Conservation (phyloP, 2,797 vertebrate genomes). For the Eurystomus glaucurus region DNA sequence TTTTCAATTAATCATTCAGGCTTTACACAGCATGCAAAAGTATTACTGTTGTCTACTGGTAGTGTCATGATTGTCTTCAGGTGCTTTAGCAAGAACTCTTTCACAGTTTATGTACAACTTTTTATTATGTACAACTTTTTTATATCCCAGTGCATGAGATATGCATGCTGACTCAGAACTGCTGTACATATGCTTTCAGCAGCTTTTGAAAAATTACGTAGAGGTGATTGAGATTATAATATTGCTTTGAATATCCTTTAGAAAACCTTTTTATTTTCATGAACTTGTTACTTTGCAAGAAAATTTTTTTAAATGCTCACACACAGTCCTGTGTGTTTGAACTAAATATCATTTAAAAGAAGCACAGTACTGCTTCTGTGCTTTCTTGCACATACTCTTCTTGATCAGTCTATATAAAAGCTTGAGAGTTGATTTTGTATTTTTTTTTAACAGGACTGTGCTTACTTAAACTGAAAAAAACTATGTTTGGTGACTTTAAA, state of each 20-base stretch:
- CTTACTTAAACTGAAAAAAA: background rate
- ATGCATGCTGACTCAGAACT: background rate
- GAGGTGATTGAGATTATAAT: background rate
- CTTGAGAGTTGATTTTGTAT: background rate
- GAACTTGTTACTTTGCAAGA: background rate
- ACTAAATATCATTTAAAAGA: background rate
- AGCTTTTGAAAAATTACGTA: background rate
- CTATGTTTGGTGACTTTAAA: background rate
- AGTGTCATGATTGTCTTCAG: background rate
- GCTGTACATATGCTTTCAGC: background rate
- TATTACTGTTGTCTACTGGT: background rate
- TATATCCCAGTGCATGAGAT: background rate
- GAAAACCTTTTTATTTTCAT: background rate
- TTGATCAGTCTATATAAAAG: background rate
- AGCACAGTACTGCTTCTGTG: background rate
- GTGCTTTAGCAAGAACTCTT: background rate
- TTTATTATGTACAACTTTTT: background rate
- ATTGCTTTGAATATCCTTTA: background rate
- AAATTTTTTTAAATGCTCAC: background rate
- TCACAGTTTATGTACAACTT: background rate
- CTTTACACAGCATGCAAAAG: background rate
- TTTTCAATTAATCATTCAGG: background rate
- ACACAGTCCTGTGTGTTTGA: background rate
- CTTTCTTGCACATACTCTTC: background rate
- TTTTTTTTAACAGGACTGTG: background rate